A percentile compares a stretch with the other conserved stretches of the same genome.
phyloP scores from a whole-genome alignment of 2,888 invertebrate species.

The Tortrix viridana region DNA sequence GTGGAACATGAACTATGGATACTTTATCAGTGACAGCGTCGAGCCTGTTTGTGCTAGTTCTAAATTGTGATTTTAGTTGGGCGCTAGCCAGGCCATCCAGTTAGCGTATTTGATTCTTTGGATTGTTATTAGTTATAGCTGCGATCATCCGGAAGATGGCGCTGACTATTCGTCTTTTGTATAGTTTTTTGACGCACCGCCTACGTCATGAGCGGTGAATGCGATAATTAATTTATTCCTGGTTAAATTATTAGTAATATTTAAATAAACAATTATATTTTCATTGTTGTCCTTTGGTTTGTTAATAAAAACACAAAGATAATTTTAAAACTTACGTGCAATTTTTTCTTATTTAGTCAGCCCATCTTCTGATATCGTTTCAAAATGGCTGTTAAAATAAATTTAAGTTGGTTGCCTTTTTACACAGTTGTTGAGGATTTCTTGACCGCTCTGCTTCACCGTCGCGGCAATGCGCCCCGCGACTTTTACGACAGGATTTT shows the following conservation, averaged over 20 bases:
- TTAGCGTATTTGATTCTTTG: conserved; percentile 51
- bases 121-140: conserved; percentile 53
- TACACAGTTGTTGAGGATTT: conserved; percentile 32
- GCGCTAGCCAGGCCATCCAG: conserved; percentile 45
- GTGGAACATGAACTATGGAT: neutral
- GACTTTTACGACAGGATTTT: neutral
- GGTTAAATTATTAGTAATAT: no score
- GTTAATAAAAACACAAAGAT: no score
- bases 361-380: conserved; percentile 25
- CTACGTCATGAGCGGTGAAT: no score
- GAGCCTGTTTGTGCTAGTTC: conserved; percentile 8
- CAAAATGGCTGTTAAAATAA: conserved; percentile 50
- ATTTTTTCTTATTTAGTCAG: no score
- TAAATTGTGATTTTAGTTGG: conserved; percentile 19
- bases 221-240: no score
- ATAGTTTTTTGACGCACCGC: no score
- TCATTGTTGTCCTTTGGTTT: no score
- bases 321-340: no score
- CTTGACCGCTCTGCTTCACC: conserved; percentile 43
- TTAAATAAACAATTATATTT: no score
- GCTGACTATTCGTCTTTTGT: conserved; percentile 22
- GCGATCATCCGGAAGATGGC: conserved; percentile 41
- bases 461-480: conserved; percentile 34
- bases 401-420: conserved; percentile 42
- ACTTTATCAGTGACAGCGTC: neutral